Evolutionary conservation across 2,113 vertebrate genomes (phyloP), one percentile per base, ranked within the genome.

Genomic region (Plestiodon gilberti): DNA sequence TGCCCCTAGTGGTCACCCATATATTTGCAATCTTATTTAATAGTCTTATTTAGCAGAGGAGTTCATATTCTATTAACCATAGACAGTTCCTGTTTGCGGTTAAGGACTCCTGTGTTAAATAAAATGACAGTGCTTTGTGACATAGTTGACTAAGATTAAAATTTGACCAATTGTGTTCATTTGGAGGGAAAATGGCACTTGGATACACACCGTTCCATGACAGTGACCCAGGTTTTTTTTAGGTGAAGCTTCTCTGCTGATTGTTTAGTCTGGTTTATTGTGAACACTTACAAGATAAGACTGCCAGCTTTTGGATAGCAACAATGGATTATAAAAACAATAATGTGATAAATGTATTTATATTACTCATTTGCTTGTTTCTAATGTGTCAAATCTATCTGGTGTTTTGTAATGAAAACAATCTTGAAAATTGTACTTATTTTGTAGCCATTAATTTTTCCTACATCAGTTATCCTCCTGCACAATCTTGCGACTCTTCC

Each of bases 381-480:
- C 30, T 73, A 14, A 5, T 35, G 35, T 35, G 7, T 17, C 17
- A 82, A 38, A 33, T 57, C 2, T 70, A 6, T 11, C 52, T 55
- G 52, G 85, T 90, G 71, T 74, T 28, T 18, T 23, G 67, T 20
- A 59, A 2, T 35, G 8, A 78, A 62, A 33, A 33, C 1, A 48
- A 33, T 76, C 43, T 52, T 83, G 11, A n/a, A 65, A 74, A 73
- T 43, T 33, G 0, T 1, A 20, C 3, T 0, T 84, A 14, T 62
- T 57, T 71, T 67, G 4, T 25, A 38, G 1, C 3, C 1, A 69
- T 40, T 78, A 64, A 4, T 70, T 82, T 70, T 90, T 82, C 38
- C 14, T 52, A 74, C 90, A 28, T 35, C 18, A 43, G 84, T n/a
- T 85, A 89, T 91, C 25, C 78, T 2, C 3, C 77, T 83, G 20